Conservation (phyloP, 2,888 invertebrate species). For the Drosophila bunnanda region DNA sequence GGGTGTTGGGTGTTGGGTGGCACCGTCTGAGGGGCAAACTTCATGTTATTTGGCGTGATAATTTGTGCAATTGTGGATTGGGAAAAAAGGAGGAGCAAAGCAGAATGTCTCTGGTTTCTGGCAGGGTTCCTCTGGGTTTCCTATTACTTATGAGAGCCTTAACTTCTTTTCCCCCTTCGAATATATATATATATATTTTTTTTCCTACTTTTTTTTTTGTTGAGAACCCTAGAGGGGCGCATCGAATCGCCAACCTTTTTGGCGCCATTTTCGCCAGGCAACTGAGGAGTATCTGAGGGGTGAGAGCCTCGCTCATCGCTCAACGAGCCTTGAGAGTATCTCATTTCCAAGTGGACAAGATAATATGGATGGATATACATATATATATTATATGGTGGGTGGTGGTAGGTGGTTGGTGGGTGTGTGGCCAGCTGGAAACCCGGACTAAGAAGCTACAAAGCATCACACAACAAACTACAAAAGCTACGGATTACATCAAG, state of each 20-base stretch:
- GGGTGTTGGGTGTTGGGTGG: conserved; percentile 19
- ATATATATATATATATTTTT: background rate
- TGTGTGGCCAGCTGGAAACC: conserved; percentile 7
- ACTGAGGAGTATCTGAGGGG: conserved; percentile 9
- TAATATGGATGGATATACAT: background rate
- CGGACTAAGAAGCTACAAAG: conserved; percentile 42
- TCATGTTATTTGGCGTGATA: conserved; percentile 79
- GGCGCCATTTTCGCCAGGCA: conserved; percentile 64
- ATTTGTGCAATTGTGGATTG: conserved; percentile 79
- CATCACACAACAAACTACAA: conserved; percentile 48
- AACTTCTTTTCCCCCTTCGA: background rate
- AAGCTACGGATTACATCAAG: conserved; percentile 39
- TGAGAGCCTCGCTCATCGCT: conserved; percentile 8
- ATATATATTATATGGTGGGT: conserved; percentile 2
- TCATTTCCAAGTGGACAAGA: conserved; percentile 13
- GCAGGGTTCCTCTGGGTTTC: conserved; percentile 9
- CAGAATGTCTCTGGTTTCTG: conserved; percentile 12
- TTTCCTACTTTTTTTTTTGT: background rate
- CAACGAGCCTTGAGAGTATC: conserved; percentile 13
- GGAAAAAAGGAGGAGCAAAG: conserved; percentile 2
- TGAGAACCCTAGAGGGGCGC: conserved; percentile 44
- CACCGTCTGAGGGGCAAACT: conserved; percentile 52
- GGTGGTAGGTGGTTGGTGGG: background rate
- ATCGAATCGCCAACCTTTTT: conserved; percentile 57
- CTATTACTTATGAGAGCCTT: conserved; percentile 34